Conservation (phyloP, 2,888 invertebrate species). For the Busseola fusca region DNA sequence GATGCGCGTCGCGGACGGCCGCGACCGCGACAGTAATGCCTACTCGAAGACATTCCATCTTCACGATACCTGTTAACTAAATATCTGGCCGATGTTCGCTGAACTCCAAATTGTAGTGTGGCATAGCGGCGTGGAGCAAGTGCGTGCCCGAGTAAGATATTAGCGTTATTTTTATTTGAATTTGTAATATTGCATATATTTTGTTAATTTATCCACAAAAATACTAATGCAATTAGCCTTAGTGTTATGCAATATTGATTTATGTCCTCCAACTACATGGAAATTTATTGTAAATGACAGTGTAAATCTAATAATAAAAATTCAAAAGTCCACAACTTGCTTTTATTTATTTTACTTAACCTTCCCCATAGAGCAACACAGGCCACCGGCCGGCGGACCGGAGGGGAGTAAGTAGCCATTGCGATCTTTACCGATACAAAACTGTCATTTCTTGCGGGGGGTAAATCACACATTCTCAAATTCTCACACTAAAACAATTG, state of each 20-base stretch:
- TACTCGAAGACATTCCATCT: conserved; percentile 82
- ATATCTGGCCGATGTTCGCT: conserved; percentile 69
- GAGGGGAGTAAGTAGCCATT: too few species aligned
- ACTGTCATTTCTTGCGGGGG: too few species aligned
- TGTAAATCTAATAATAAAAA: conserved; percentile 89
- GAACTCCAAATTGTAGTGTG: conserved; percentile 71
- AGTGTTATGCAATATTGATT: conserved; percentile 89
- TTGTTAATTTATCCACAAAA: conserved; percentile 88
- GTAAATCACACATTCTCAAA: too few species aligned
- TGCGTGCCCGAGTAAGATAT: conserved; percentile 88
- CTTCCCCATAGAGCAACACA: too few species aligned
- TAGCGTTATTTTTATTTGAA: conserved; percentile 88
- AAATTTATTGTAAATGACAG: conserved; percentile 90
- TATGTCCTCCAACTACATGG: conserved; percentile 89
- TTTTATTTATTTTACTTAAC: conserved; percentile 66
- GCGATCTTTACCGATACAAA: too few species aligned
- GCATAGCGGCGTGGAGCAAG: conserved; percentile 73
- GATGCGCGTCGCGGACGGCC: conserved; percentile 63
- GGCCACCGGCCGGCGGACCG: too few species aligned
- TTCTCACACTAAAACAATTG: too few species aligned
- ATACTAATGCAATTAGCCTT: conserved; percentile 89
- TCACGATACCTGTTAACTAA: conserved; percentile 67
- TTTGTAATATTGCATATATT: conserved; percentile 89
- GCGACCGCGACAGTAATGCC: conserved; percentile 64
- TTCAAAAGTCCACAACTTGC: conserved; percentile 85